Percentiles rank a stretch among this genome's conserved stretches.
phyloP scores from a whole-genome alignment of 2,797 vertebrate species.

The Microtus californicus region DNA sequence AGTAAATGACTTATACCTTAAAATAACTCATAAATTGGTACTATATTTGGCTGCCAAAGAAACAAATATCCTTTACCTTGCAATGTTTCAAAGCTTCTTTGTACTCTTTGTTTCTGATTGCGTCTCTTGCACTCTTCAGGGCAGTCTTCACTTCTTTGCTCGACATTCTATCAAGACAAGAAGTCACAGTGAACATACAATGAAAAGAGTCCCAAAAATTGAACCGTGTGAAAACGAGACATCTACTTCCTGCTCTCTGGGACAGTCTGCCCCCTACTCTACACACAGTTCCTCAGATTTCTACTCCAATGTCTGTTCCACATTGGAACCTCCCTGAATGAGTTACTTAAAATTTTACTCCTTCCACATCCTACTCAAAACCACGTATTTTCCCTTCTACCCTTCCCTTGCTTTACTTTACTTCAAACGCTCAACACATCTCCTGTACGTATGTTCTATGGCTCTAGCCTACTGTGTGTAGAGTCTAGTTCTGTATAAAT shows the following conservation, averaged over 20 bases:
- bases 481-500: neutral
- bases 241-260: neutral
- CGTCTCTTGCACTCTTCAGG: constrained; percentile 96
- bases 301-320: constrained; percentile 25
- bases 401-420: neutral
- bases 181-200: neutral
- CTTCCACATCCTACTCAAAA: neutral
- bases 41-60: neutral
- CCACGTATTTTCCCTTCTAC: neutral
- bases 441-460: neutral
- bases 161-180: constrained; percentile 90
- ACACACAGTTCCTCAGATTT: neutral
- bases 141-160: constrained; percentile 96
- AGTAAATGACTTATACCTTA: neutral
- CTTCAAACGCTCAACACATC: constrained; percentile 10
- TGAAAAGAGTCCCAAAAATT: neutral
- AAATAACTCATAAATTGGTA: neutral
- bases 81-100: constrained; percentile 98
- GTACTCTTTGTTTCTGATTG: constrained; percentile 98
- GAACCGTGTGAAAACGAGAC: neutral
- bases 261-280: neutral
- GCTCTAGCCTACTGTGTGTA: neutral
- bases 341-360: neutral
- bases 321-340: neutral
- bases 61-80: constrained; percentile 91